These are phyloP conservation scores for Drosophila ezoana DNA, from an alignment of 2,888 invertebrate species.

Conservation along the genomic window DNA sequence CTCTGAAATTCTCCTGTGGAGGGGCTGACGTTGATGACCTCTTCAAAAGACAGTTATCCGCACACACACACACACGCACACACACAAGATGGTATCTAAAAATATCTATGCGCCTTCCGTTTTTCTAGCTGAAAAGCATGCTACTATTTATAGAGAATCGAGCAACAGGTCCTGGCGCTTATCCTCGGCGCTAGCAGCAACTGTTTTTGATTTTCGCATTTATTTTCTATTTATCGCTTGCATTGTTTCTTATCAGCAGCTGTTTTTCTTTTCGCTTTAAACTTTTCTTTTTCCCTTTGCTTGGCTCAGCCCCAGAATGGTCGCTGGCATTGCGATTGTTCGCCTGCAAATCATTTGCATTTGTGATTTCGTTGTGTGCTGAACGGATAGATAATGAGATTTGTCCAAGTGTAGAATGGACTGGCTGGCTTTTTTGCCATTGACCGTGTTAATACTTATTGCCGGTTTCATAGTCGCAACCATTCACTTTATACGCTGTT, in stretches of 20 bases:
- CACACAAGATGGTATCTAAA: conserved; percentile 9
- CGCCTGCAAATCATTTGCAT: conserved; percentile 40
- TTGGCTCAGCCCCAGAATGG: not conserved
- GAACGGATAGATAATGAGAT: conserved; percentile 29
- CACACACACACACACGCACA: not conserved
- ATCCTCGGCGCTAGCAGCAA: conserved; percentile 2
- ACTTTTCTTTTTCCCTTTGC: not conserved
- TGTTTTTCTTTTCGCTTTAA: not conserved
- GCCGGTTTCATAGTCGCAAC: conserved; percentile 20
- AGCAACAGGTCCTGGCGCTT: conserved; percentile 23
- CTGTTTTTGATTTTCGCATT: conserved; percentile 27
- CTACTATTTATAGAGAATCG: conserved; percentile 1
- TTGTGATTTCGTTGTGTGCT: conserved; percentile 42
- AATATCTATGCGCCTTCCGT: conserved; percentile 7
- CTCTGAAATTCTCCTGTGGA: not conserved
- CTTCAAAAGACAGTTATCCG: conserved; percentile 23
- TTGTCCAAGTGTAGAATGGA: conserved; percentile 31
- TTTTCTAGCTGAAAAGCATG: conserved; percentile 17
- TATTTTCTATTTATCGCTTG: conserved; percentile 6
- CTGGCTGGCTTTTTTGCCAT: conserved; percentile 46
- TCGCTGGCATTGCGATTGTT: conserved; percentile 9
- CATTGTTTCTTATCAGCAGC: conserved; percentile 24
- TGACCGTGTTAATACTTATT: conserved; percentile 30
- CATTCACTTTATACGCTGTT: conserved; percentile 50
- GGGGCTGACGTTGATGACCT: conserved; percentile 30